Base-by-base conservation (phyloP, 92 coral and sea anemone genomes). In the Palythoa grandis region DNA sequence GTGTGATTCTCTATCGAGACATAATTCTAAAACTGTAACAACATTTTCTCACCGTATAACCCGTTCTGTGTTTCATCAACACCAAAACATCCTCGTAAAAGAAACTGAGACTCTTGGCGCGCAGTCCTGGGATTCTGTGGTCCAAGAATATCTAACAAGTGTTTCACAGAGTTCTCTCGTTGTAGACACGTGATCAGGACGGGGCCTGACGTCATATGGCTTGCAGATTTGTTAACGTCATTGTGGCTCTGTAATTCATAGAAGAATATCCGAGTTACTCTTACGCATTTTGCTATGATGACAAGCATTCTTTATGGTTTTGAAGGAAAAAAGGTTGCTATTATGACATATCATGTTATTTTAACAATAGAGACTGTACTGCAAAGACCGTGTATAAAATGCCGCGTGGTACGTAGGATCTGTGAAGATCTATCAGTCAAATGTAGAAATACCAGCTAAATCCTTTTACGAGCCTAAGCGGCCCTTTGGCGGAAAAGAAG, bases 161-260 rank as follows among this genome's bases (percentile, higher is more conserved):
- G 93, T 83, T 94, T 96, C 54, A 96, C 94, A 24, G 98, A 96
- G 76, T 96, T 96, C 88, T 96, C 99, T 16, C 99, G 93, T 79
- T 92, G 96, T 12, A 96, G 86, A 61, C 99, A 91, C 65, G 93
- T 85, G 25, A 88, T 89, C 72, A 94, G 84, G 9, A 90, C 90
- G 24, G 97, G 95, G 60, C 98, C 97, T 17, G 99, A 96, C 3
- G 92, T 93, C 85, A 95, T 88, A 87, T 96, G 92, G 61, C 93
- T 68, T 9, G 92, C 93, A 86, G 90, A 93, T 67, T 83, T 82
- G 14, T 88, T 89, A 17, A 84, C 54, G 70, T 84, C 52, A 79
- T 61, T 20, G 16, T 68, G 40, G 84, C 50, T 35, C 84, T 61
- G 72, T 23, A 24, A 43, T n/a, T n/a, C n/a, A n/a, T n/a, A n/a